phyloP scores from a whole-genome alignment of 2,113 vertebrate species.

The Rhabdornis inornatus region DNA sequence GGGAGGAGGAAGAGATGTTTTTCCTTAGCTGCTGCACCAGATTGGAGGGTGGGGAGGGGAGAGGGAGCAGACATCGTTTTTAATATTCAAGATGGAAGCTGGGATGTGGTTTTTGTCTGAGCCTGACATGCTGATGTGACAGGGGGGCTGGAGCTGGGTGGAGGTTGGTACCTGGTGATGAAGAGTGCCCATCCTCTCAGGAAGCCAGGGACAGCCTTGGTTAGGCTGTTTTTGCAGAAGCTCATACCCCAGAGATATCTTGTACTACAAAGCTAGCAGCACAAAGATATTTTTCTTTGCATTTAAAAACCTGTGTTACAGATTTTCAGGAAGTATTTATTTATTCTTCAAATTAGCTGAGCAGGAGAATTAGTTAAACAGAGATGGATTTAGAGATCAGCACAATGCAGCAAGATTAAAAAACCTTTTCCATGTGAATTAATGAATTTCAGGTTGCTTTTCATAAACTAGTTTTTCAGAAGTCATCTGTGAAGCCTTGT shows the following conservation, averaged over 20 bases:
- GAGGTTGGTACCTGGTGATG: neutral
- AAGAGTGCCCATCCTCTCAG: neutral
- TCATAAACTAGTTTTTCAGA: conserved; percentile 47
- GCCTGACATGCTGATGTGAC: neutral
- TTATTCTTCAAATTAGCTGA: conserved; percentile 54
- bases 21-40: neutral
- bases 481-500: conserved; percentile 68
- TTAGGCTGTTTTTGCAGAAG: neutral
- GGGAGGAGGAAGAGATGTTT: conserved; percentile 29
- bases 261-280: neutral
- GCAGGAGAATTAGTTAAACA: conserved; percentile 41
- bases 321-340: conserved; percentile 43
- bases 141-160: neutral
- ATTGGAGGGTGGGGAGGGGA: neutral
- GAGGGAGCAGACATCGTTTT: neutral
- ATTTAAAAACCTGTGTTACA: neutral
- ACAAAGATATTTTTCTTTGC: neutral
- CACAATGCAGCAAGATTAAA: conserved; percentile 30
- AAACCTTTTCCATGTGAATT: conserved; percentile 37
- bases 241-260: neutral
- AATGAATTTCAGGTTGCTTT: conserved; percentile 54
- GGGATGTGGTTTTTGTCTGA: neutral
- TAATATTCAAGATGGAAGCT: neutral
- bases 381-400: conserved; percentile 47
- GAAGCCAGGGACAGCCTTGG: neutral